Base-by-base conservation (phyloP, 64 coral and sea anemone species). In the Acropora yongei region DNA sequence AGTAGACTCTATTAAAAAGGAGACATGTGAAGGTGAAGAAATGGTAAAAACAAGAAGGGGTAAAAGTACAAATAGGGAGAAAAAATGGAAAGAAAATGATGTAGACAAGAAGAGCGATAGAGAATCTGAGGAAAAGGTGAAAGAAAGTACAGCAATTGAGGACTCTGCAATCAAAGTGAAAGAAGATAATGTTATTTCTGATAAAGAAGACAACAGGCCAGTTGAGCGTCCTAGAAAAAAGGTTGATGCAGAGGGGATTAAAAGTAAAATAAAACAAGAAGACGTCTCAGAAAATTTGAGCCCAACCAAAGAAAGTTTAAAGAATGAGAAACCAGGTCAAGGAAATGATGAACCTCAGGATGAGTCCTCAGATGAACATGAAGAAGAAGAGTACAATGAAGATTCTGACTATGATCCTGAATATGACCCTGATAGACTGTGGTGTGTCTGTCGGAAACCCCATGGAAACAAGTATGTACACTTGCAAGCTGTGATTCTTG, bases 381-480 rank as follows among this genome's bases (percentile, higher is more conserved):
- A 77, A 48, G 78, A 71, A 11, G 86, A 77, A 48, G 78, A 71
- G 46, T 86, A 77, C 48, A 92, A 93, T 17, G 94, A 93, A 67
- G 97, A 99, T 80, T 99, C 97, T 47, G 97, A 99, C 83, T 99
- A 99, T 80, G 94, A 96, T 88, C 97, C 97, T 45, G 94, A 99
- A 58, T 90, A 99, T 82, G 97, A 99, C 45, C 97, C 97, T 7
- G 97, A 96, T 44, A 88, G 94, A 42, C 48, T 86, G 61, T 99
- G 97, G 97, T 99, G 97, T 77, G 85, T 99, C 66, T 99, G 97
- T 65, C 88, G 94, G 17, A 99, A 99, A 47, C 97, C 97, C 39
- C 97, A 99, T 86, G 97, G 97, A 18, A 99, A 99, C 79, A 99
- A 91, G 97, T 98, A 91, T 30, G 30, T 30, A 30, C 30, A 30